phyloP scores from a whole-genome alignment of 92 coral and sea anemone species.

The Montipora capitata region DNA sequence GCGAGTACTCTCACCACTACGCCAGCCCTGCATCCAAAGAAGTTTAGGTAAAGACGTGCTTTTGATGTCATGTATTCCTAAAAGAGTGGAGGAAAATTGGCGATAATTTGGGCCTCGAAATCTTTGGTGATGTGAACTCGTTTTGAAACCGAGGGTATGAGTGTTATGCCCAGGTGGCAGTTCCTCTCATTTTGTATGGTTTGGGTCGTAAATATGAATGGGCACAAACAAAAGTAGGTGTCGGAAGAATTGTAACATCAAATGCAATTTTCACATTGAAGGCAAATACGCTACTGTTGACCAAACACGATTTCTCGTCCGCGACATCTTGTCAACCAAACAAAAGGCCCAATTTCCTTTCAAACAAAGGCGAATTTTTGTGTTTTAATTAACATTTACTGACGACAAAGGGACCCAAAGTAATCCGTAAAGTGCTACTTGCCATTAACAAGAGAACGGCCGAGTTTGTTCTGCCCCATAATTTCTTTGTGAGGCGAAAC shows the following conservation, averaged over 20 bases:
- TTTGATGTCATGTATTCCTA: too few species aligned
- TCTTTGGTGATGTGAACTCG: too few species aligned
- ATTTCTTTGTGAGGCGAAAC: slow-evolving; percentile 19
- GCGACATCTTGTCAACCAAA: slow-evolving; percentile 34
- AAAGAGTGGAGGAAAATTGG: too few species aligned
- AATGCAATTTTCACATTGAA: slow-evolving; percentile 10
- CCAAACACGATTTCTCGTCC: slow-evolving; percentile 10
- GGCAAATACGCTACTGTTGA: slow-evolving; percentile 26
- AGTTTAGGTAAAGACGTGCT: too few species aligned
- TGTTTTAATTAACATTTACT: slow-evolving; percentile 28
- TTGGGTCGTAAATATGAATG: neutral
- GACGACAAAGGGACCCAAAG: slow-evolving; percentile 22
- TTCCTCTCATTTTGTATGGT: too few species aligned
- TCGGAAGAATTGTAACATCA: neutral
- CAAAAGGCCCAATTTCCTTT: slow-evolving; percentile 29
- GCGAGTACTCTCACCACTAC: too few species aligned
- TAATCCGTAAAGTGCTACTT: slow-evolving; percentile 33
- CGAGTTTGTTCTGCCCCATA: slow-evolving; percentile 14
- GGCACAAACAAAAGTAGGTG: neutral
- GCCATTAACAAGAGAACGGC: slow-evolving; percentile 26
- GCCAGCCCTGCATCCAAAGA: too few species aligned
- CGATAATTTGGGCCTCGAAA: too few species aligned
- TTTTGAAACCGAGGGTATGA: too few species aligned
- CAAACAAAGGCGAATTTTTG: slow-evolving; percentile 13
- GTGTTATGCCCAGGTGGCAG: too few species aligned